phyloP scores from a whole-genome alignment of 2,113 vertebrate genomes.

The Pangasianodon hypophthalmus region DNA sequence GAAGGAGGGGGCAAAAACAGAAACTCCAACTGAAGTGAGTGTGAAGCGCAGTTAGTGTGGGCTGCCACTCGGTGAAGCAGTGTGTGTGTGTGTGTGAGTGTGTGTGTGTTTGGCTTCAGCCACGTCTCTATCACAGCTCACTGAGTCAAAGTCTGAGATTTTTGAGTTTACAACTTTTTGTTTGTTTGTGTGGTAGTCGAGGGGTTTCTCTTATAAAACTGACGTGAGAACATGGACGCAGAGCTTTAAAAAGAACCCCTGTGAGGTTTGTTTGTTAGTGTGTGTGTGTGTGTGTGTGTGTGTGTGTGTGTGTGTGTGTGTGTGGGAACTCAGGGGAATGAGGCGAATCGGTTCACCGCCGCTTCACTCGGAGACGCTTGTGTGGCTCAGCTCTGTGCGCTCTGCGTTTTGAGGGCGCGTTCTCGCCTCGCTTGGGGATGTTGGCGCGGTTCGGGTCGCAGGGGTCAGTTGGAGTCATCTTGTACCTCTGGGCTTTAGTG shows the following conservation, averaged over 20 bases:
- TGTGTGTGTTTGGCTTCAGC: neutral
- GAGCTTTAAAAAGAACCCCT: neutral
- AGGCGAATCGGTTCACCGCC: constrained; percentile 16
- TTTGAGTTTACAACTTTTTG: neutral
- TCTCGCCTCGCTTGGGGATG: neutral
- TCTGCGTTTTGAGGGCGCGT: constrained; percentile 25
- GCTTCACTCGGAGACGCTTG: neutral
- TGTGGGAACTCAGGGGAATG: constrained; percentile 32
- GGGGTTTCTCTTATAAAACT: neutral
- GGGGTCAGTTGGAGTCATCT: constrained; percentile 59
- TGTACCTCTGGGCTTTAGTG: constrained; percentile 63
- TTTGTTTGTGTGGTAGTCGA: neutral
- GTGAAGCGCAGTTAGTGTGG: neutral
- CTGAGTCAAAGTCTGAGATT: constrained; percentile 29
- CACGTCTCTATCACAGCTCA: neutral
- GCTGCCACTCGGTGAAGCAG: neutral
- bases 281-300: neutral
- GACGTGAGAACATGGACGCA: constrained; percentile 25
- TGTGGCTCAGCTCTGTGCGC: constrained; percentile 5
- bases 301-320: neutral
- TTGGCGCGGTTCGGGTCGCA: constrained; percentile 49
- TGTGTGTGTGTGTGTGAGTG: constrained; percentile 4
- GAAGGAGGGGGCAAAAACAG: neutral
- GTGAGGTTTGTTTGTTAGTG: neutral
- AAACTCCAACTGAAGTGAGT: neutral